Conservation (phyloP, 2,797 vertebrate genomes). For the Euthynnus affinis region DNA sequence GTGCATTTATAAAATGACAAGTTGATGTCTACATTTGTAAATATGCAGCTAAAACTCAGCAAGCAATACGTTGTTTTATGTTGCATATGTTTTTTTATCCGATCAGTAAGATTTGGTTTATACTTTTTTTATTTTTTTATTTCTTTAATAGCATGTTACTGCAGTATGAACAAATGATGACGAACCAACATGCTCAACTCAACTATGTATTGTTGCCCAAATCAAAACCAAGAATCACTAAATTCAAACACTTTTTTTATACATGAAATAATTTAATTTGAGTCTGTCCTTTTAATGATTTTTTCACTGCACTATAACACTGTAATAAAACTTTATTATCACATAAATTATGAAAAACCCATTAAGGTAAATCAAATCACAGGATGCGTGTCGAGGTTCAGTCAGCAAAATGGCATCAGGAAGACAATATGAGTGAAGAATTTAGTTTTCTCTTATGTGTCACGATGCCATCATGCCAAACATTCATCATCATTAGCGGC, state of each 20-base stretch:
- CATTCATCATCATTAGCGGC: constrained; percentile 83
- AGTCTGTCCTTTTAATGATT: neutral
- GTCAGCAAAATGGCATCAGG: constrained; percentile 24
- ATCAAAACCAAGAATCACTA: neutral
- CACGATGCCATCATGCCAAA: constrained; percentile 47
- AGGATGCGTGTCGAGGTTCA: neutral
- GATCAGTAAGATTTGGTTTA: neutral
- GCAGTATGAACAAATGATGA: neutral
- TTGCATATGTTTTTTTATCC: neutral
- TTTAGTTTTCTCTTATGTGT: constrained; percentile 58
- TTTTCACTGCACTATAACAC: neutral
- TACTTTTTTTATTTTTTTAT: no score
- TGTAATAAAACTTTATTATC: neutral
- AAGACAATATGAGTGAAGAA: constrained; percentile 41
- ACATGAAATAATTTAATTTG: constrained; percentile 9
- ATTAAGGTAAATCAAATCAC: constrained; percentile 4
- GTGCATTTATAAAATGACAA: neutral
- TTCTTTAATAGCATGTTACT: neutral
- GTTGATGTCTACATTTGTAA: neutral
- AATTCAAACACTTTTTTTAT: neutral
- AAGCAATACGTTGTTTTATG: neutral
- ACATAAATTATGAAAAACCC: constrained; percentile 2
- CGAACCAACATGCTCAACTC: neutral
- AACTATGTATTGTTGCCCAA: neutral
- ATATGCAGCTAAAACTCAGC: neutral